Conservation (phyloP, 2,888 invertebrate genomes). For the Podotricha telesiphe region DNA sequence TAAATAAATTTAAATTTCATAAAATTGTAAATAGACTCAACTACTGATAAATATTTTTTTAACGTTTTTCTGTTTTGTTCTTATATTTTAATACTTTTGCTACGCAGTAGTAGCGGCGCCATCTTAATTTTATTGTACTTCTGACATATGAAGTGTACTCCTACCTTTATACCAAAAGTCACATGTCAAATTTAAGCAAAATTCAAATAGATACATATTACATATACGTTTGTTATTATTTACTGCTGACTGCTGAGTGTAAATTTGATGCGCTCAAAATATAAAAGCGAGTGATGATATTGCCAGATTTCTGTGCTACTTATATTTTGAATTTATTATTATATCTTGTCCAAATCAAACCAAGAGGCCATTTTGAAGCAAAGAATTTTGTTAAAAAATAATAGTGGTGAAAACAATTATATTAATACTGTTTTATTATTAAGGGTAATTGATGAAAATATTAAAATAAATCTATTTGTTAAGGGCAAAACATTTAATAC, state of each 20-base stretch:
- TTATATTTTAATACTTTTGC: neutral
- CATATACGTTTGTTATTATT: neutral
- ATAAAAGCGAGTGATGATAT: neutral
- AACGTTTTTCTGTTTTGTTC: too few species aligned
- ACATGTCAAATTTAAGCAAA: neutral
- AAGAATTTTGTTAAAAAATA: neutral
- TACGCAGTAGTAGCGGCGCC: neutral
- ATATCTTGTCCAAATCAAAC: neutral
- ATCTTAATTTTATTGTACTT: neutral
- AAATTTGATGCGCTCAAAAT: neutral
- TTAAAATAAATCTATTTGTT: neutral
- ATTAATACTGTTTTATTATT: neutral
- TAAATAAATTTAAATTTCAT: too few species aligned
- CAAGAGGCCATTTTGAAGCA: neutral
- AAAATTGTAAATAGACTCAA: too few species aligned
- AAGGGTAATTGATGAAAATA: neutral
- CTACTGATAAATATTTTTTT: too few species aligned
- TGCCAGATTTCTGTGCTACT: neutral
- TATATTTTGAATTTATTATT: neutral
- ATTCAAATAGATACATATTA: neutral
- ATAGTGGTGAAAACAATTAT: neutral
- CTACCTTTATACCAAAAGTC: constrained; percentile 3
- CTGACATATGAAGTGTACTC: constrained; percentile 1
- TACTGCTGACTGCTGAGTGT: neutral
- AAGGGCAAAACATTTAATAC: neutral